phyloP scores from a whole-genome alignment of 2,797 vertebrate species.

The Ptychadena robeensis region DNA sequence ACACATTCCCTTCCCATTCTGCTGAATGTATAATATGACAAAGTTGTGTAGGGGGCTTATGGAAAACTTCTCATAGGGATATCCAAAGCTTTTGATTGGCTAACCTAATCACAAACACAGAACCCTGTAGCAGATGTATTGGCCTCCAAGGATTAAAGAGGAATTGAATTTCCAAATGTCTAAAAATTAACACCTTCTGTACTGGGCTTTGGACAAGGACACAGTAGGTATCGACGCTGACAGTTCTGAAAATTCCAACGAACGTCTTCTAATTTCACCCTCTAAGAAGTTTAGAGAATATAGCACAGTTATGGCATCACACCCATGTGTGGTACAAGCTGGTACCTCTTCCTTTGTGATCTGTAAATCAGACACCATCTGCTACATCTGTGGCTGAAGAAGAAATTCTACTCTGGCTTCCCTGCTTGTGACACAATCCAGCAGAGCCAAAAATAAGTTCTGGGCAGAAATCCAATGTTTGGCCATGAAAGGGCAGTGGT shows the following conservation, averaged over 20 bases:
- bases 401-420: constrained; percentile 64
- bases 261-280: neutral
- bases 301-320: constrained; percentile 4
- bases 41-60: no score
- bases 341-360: constrained; percentile 62
- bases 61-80: no score
- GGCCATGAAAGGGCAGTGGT: constrained; percentile 63
- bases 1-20: no score
- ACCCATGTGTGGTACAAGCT: constrained; percentile 37
- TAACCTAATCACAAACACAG: no score
- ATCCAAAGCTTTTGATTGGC: no score
- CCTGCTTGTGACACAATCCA: constrained; percentile 63
- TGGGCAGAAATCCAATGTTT: constrained; percentile 67
- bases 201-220: no score
- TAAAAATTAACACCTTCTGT: neutral
- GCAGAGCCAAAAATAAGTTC: constrained; percentile 73
- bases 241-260: neutral
- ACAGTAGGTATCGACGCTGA: no score
- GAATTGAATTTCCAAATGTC: neutral
- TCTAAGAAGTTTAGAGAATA: neutral
- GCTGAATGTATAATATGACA: no score
- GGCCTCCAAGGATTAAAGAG: neutral
- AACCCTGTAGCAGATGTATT: neutral
- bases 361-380: constrained; percentile 66
- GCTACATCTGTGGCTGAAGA: constrained; percentile 67